Percentiles rank a stretch among this genome's conserved stretches.
Evolutionary conservation across 2,888 invertebrate genomes (phyloP).

Genomic region (Pristionchus japonicus): DNA sequence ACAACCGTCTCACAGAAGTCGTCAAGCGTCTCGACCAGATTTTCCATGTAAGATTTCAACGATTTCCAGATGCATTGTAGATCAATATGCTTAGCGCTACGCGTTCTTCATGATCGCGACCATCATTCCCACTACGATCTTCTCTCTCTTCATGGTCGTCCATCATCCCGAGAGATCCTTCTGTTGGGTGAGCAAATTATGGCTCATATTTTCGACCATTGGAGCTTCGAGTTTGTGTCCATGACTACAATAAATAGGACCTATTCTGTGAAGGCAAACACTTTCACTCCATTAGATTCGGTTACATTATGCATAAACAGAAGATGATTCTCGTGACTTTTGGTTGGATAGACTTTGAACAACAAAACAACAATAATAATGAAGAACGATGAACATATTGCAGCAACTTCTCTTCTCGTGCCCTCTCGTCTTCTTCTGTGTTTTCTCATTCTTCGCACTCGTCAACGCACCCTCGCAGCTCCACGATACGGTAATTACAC

Average conservation of each 20-base stretch:
- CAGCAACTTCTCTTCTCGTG: slow-evolving; percentile 19
- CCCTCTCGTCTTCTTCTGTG: slow-evolving; percentile 36
- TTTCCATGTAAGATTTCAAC: slow-evolving; percentile 26
- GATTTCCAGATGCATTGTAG: background rate
- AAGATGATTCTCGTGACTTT: background rate
- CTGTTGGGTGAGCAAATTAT: background rate
- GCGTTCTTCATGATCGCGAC: slow-evolving; percentile 44
- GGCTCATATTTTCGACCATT: background rate
- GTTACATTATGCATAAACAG: background rate
- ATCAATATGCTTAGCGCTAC: background rate
- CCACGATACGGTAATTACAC: background rate
- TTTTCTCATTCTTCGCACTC: slow-evolving; percentile 41
- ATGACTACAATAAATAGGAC: background rate
- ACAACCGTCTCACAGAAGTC: slow-evolving; percentile 36
- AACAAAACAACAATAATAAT: background rate
- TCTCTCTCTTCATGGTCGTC: slow-evolving; percentile 32
- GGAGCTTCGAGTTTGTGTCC: background rate
- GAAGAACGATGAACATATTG: background rate
- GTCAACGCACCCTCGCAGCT: slow-evolving; percentile 19
- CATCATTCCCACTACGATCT: slow-evolving; percentile 37
- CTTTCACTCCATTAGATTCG: background rate
- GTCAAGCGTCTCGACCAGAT: slow-evolving; percentile 33
- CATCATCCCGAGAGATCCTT: background rate
- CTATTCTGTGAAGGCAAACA: background rate
- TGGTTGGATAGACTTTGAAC: background rate